Base-by-base conservation (phyloP, 2,888 invertebrate genomes). In the Aethes cnicana region DNA sequence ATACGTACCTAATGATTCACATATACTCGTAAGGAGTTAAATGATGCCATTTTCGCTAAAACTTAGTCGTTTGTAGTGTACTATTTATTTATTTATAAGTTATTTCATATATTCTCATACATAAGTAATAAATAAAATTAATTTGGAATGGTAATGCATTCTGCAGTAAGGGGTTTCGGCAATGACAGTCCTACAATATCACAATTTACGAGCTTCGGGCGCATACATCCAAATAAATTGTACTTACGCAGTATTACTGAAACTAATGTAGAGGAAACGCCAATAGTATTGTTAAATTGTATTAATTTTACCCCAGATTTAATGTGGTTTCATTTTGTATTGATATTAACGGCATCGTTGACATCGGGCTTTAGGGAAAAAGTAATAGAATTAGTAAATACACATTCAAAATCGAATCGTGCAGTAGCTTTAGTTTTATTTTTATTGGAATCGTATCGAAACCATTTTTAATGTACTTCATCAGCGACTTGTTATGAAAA, bases 201-300 rank as follows among this genome's bases (percentile, higher is more conserved):
- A 61, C 59, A 62, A 76, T 78, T 77, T 76, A 75, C 74, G 58
- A 61, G 55, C 57, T 65, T 62, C 63, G 64, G 63, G 63, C 57
- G 63, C 65, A 61, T 56, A 60, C 64, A 61, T 63, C 66, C 62
- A 63, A 62, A 68, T 55, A 39, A 52, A 52, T 46, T 26, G 46
- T 46, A 39, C 36, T 50, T 36, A 43, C 30, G 43, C 30, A 37
- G 18, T 52, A 52, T 52, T 33, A 32, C 44, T 52, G 52, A 11
- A 65, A 59, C 64, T 66, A 77, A 77, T 73, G 70, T 64, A 49
- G 62, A 56, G 73, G 68, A 73, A 75, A 72, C 65, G 63, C 64
- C 68, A 65, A 59, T 57, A 46, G 56, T 54, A 26, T 33, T 26
- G 32, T 16, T 30, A 44, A 50, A 44, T 52, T 53, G 39, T 17